phyloP scores from a whole-genome alignment of 2,888 invertebrate genomes.

The Azorinus chamasolen region DNA sequence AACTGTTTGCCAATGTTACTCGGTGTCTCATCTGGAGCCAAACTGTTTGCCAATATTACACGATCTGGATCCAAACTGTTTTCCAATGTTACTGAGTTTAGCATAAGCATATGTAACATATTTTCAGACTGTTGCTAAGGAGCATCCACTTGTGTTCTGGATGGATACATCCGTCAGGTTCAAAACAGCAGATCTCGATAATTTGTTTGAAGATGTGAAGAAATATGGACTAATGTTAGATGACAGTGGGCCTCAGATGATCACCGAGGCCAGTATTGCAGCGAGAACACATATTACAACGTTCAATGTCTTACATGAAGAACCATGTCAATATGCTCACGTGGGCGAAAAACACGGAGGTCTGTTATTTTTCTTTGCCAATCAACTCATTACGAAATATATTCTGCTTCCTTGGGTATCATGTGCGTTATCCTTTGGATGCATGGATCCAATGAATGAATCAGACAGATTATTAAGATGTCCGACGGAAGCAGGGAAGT shows the following conservation, averaged over 20 bases:
- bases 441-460: slow-evolving; percentile 41
- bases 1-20: too few relatives aligned
- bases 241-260: neutral
- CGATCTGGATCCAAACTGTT: too few relatives aligned
- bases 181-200: slow-evolving; percentile 32
- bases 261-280: slow-evolving; percentile 31
- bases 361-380: slow-evolving; percentile 40
- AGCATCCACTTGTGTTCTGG: slow-evolving; percentile 60
- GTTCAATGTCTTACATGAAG: slow-evolving; percentile 39
- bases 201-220: slow-evolving; percentile 21
- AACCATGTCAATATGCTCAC: slow-evolving; percentile 38
- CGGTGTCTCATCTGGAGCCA: too few relatives aligned
- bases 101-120: too few relatives aligned
- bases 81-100: too few relatives aligned
- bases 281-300: slow-evolving; percentile 33
- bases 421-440: slow-evolving; percentile 56
- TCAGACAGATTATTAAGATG: slow-evolving; percentile 26
- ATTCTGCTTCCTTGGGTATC: slow-evolving; percentile 60
- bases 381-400: slow-evolving; percentile 41
- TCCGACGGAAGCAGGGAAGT: neutral
- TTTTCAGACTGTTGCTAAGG: slow-evolving; percentile 41
- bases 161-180: slow-evolving; percentile 59
- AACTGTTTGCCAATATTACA: too few relatives aligned
- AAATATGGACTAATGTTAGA: slow-evolving; percentile 36
- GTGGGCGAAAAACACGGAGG: slow-evolving; percentile 44